Base-by-base conservation (phyloP, 2,113 vertebrate species). In the Tragulus kanchil region DNA sequence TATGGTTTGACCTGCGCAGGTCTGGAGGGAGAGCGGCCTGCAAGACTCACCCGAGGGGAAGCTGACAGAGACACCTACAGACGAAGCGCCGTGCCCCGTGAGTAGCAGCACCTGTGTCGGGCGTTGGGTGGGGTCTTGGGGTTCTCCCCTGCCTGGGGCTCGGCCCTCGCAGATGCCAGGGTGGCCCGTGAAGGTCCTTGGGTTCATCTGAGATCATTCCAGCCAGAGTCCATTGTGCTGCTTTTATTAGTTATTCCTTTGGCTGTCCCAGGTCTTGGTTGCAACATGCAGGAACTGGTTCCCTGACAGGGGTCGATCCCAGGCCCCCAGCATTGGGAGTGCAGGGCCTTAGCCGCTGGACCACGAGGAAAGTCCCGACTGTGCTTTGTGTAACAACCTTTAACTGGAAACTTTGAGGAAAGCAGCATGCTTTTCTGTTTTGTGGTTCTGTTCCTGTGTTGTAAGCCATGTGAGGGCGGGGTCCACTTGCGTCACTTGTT, bases 1-100 rank as follows among this genome's bases (percentile, higher is more conserved):
- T 65, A 19, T 85, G 26, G 1, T 89, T 95, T 93, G 8, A 36
- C 92, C 87, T 93, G 7, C 96, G 0, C 97, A 99, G 99, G 99
- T 97, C 98, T 99, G 98, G 99, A 99, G 96, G 99, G 99, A n/a
- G 99, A 99, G 93, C 99, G 99, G 61, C 99, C 99, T 0, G 99
- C 99, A 0, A 99, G 99, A 65, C 99, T 99, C 5, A 99, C 99
- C 23, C 99, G 99, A 65, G 99, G 99, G 3, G 99, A 99, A 97
- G 99, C 99, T 6, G 99, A 99, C 99, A 99, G 99, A 98, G 99
- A 99, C 84, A 98, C 99, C 0, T 99, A 99, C 98, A 99, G 99
- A 97, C 99, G 99, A 97, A 99, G 99, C 11, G 99, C 99, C 7
- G 99, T 99, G 96, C 99, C 99, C 65, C 99, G 99, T 99, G 98